Evolutionary conservation across 2,797 vertebrate species (phyloP).

Genomic region (Myotis vivesi): DNA sequence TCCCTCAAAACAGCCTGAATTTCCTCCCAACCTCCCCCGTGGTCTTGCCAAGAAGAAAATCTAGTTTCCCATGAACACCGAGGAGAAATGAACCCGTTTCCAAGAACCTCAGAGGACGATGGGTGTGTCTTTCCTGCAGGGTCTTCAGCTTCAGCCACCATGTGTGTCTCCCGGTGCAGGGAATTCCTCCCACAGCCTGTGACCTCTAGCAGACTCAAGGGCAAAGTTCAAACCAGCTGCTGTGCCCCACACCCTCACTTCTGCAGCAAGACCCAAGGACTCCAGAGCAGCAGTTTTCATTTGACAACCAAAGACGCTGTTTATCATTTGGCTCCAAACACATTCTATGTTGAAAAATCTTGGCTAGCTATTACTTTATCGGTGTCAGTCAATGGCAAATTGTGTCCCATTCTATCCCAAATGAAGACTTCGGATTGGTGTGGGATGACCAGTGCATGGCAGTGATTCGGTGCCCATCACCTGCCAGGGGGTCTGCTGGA

Average conservation of each 20-base stretch:
- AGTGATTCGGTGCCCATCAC: neutral
- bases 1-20: neutral
- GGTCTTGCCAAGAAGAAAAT: neutral
- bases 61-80: neutral
- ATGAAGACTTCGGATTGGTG: neutral
- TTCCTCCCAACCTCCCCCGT: neutral
- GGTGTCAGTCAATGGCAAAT: neutral
- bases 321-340: neutral
- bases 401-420: neutral
- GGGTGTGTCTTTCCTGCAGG: accelerated
- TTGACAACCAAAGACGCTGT: neutral
- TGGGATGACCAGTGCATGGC: too few relatives aligned
- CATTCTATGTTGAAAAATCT: neutral
- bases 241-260: neutral
- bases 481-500: neutral
- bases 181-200: neutral
- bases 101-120: neutral
- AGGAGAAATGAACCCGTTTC: neutral
- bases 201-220: neutral
- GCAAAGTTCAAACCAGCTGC: neutral
- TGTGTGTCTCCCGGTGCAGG: too few relatives aligned
- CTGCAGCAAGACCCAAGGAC: neutral
- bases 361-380: neutral
- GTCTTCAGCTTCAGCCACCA: neutral
- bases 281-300: neutral